A percentile compares a stretch with the other conserved stretches of the same genome.
Evolutionary conservation across 1,140 invertebrate species (phyloP).

Genomic region (Ylistrum balloti): DNA sequence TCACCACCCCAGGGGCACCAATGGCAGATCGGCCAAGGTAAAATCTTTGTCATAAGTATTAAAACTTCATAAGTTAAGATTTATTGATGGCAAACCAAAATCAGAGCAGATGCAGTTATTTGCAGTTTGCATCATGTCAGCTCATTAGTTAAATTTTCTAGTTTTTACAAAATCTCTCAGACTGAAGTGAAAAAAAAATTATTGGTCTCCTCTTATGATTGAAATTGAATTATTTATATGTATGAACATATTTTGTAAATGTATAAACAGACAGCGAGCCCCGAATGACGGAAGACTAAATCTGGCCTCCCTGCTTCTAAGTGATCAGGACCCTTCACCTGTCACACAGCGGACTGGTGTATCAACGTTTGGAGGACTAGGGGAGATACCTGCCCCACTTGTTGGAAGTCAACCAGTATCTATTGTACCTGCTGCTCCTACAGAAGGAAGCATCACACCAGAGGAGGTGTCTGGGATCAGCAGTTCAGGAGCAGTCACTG

Average conservation of each 20-base stretch:
- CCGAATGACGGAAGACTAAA: conserved; percentile 44
- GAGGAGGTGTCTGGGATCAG: conserved; percentile 73
- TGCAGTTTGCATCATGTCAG: no score
- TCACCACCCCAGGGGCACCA: conserved; percentile 65
- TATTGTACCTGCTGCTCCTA: conserved; percentile 5
- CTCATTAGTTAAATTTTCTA: no score
- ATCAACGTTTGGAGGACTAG: neutral
- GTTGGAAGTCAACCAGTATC: neutral
- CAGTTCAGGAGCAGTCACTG: conserved; percentile 73
- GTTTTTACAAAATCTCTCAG: no score
- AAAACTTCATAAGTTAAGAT: no score
- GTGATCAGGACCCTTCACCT: conserved; percentile 55
- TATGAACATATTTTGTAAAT: neutral
- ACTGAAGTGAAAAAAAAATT: no score
- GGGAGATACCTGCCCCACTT: neutral
- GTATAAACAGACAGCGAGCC: neutral
- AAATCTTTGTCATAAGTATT: neutral
- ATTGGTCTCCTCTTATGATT: no score
- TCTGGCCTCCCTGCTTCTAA: conserved; percentile 67
- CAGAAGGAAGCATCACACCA: conserved; percentile 67
- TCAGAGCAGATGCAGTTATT: no score
- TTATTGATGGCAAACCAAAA: no score
- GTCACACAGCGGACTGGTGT: conserved; percentile 43
- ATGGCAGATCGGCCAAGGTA: conserved; percentile 46
- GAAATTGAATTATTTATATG: no score